phyloP scores from a whole-genome alignment of 2,888 invertebrate genomes.

The Margaritifera margaritifera region DNA sequence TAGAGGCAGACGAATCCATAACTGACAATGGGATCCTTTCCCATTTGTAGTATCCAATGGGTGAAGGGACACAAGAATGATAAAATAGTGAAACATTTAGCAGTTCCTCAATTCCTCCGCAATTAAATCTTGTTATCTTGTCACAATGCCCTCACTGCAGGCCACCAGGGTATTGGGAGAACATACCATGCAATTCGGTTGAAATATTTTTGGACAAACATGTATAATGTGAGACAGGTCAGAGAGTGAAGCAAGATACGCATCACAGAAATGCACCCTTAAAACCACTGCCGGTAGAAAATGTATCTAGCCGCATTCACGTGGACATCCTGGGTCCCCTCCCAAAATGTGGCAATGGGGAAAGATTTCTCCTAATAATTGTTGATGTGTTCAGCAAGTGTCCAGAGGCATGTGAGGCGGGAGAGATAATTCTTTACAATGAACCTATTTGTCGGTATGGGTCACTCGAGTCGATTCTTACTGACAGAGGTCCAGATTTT shows the following conservation, averaged over 20 bases:
- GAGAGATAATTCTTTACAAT: constrained; percentile 18
- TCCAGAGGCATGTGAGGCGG: constrained; percentile 32
- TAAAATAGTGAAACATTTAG: constrained; percentile 17
- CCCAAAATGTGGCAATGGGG: constrained; percentile 15
- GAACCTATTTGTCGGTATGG: constrained; percentile 27
- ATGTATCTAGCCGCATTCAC: constrained; percentile 15
- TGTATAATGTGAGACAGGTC: constrained; percentile 18
- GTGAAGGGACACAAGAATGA: constrained; percentile 13
- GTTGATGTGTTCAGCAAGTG: constrained; percentile 30
- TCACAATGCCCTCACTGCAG: constrained; percentile 18
- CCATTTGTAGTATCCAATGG: constrained; percentile 17
- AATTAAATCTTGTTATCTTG: constrained; percentile 17
- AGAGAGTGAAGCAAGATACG: constrained; percentile 8
- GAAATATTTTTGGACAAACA: constrained; percentile 19
- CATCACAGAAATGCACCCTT: constrained; percentile 12
- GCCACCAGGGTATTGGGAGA: constrained; percentile 16
- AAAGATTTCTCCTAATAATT: constrained; percentile 30
- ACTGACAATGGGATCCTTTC: constrained; percentile 13
- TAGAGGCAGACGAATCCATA: constrained; percentile 15
- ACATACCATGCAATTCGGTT: constrained; percentile 17
- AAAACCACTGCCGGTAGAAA: constrained; percentile 13
- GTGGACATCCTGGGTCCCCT: constrained; percentile 28
- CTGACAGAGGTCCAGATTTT: constrained; percentile 32
- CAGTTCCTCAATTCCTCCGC: constrained; percentile 7
- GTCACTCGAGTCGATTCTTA: constrained; percentile 14